A percentile compares a stretch with the other conserved stretches of the same genome.
These are phyloP conservation scores for Portevinia maculata DNA, from an alignment of 2,888 invertebrate species.

Conservation along the genomic window DNA sequence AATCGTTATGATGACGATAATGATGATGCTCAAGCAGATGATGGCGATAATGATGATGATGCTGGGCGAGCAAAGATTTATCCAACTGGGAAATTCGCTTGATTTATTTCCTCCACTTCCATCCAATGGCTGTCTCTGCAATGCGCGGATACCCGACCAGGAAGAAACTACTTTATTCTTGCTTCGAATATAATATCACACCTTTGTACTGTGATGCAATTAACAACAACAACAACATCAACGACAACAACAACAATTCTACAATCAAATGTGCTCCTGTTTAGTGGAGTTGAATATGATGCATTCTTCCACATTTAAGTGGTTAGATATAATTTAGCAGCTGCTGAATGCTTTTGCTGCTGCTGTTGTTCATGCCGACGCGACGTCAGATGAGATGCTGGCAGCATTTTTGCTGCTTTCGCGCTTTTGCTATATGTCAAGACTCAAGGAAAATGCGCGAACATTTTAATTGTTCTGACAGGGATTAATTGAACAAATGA, in stretches of 20 bases:
- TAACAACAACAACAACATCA: slow-evolving; percentile 44
- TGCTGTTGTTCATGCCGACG: background rate
- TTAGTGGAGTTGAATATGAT: slow-evolving; percentile 26
- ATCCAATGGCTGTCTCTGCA: background rate
- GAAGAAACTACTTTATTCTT: slow-evolving; percentile 30
- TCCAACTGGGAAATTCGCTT: slow-evolving; percentile 79
- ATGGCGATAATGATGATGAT: slow-evolving; percentile 30
- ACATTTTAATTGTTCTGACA: slow-evolving; percentile 59
- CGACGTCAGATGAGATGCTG: slow-evolving; percentile 18
- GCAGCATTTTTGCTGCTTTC: background rate
- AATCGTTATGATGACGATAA: slow-evolving; percentile 22
- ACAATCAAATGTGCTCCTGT: slow-evolving; percentile 20
- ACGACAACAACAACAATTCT: too few relatives aligned
- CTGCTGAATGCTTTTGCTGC: slow-evolving; percentile 6
- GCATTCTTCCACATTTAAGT: slow-evolving; percentile 43
- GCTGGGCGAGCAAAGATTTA: slow-evolving; percentile 44
- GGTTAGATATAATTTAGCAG: slow-evolving; percentile 28
- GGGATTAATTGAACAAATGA: slow-evolving; percentile 62
- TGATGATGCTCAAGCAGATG: slow-evolving; percentile 39
- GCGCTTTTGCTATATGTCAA: slow-evolving; percentile 16
- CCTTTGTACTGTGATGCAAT: slow-evolving; percentile 62
- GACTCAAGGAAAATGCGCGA: slow-evolving; percentile 46
- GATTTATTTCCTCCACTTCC: slow-evolving; percentile 77
- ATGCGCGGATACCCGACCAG: slow-evolving; percentile 10
- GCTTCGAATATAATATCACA: slow-evolving; percentile 34